phyloP scores from a whole-genome alignment of 2,797 vertebrate genomes.

The Linurgus olivaceus region DNA sequence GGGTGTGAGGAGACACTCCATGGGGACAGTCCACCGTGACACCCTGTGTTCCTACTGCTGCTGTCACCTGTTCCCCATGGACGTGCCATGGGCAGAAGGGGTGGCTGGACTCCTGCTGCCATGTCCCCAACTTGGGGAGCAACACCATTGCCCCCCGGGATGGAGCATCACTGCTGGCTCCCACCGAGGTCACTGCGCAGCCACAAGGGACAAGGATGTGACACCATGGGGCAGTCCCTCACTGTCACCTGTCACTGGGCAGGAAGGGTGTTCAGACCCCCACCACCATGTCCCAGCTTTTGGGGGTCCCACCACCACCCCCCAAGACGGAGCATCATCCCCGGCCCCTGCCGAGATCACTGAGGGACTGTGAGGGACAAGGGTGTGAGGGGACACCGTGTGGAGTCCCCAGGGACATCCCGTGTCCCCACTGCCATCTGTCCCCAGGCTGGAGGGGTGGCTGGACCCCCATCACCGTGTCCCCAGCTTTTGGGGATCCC shows the following conservation, averaged over 20 bases:
- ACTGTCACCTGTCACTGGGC: not conserved
- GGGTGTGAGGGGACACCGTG: not conserved
- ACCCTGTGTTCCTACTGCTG: not conserved
- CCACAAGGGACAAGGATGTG: not conserved
- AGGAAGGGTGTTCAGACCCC: not conserved
- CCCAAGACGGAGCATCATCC: not conserved
- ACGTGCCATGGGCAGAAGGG: not conserved
- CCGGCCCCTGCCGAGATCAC: accelerated
- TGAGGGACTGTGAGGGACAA: not conserved
- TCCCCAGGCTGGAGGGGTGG: not conserved
- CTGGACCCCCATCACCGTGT: not conserved
- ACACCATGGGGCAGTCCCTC: not conserved
- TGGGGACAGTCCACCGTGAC: not conserved
- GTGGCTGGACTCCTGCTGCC: not conserved
- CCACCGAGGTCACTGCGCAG: not conserved
- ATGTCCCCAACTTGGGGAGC: not conserved
- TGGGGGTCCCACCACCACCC: not conserved
- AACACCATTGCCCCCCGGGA: not conserved
- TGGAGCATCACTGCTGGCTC: not conserved
- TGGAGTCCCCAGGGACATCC: not conserved
- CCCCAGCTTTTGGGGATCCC: not conserved
- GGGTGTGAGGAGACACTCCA: not conserved
- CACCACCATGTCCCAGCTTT: not conserved
- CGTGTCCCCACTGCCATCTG: not conserved
- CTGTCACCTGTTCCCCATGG: not conserved